Conservation (phyloP, 1,140 invertebrate genomes). For the Chironomus striatipennis region DNA sequence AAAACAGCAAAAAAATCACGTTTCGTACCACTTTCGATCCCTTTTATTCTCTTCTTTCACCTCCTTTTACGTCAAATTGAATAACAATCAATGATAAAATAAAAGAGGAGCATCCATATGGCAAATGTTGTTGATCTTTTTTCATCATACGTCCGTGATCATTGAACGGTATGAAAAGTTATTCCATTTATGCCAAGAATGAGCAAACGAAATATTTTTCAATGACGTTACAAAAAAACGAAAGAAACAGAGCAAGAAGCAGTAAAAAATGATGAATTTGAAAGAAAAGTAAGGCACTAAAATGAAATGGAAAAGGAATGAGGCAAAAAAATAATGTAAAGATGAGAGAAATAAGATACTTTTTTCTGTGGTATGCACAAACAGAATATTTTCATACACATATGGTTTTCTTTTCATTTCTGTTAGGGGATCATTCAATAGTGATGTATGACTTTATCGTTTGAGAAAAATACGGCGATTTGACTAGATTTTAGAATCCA, state of each 20-base stretch:
- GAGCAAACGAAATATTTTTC: not conserved
- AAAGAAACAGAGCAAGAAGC: not conserved
- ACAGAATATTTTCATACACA: too few relatives aligned
- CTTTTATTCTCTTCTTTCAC: not conserved
- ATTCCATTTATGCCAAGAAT: constrained; percentile 21
- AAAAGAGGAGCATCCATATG: too few relatives aligned
- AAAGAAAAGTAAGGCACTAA: too few relatives aligned
- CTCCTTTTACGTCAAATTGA: too few relatives aligned
- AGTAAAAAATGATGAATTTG: not conserved
- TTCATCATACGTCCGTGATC: too few relatives aligned
- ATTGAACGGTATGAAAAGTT: not conserved
- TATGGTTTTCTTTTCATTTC: too few relatives aligned
- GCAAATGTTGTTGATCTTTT: too few relatives aligned
- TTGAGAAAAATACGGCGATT: too few relatives aligned
- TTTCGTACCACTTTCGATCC: not conserved
- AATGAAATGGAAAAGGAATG: too few relatives aligned
- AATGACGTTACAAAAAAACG: not conserved
- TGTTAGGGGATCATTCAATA: too few relatives aligned
- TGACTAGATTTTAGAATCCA: too few relatives aligned
- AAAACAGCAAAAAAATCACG: not conserved
- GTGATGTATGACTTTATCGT: too few relatives aligned
- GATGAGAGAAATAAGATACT: constrained; percentile 18
- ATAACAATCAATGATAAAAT: not conserved
- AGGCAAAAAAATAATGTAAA: not conserved
- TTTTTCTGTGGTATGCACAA: constrained; percentile 1